Evolutionary conservation across 2,888 invertebrate species (phyloP).

Genomic region (Odontomyia ornata): DNA sequence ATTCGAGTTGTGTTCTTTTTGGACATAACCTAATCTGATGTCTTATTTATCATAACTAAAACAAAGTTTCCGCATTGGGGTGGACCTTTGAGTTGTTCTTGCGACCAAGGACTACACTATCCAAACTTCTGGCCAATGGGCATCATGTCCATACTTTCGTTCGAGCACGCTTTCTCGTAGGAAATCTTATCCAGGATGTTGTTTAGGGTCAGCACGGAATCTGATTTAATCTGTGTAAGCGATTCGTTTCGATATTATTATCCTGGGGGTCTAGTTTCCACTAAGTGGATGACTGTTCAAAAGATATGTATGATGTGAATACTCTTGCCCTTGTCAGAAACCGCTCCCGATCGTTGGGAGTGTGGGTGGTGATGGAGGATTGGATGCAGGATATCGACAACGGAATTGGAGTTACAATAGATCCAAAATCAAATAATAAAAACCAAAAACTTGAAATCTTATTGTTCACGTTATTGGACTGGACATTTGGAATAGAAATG

Average conservation of each 20-base stretch:
- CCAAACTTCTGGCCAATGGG: conserved; percentile 25
- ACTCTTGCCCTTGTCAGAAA: neutral
- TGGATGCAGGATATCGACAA: conserved; percentile 4
- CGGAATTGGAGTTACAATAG: neutral
- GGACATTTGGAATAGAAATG: conserved; percentile 57
- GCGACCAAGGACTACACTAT: neutral
- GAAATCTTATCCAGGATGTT: conserved; percentile 28
- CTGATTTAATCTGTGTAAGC: conserved; percentile 50
- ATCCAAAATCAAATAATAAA: conserved; percentile 44
- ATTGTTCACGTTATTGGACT: conserved; percentile 55
- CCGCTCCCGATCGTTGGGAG: neutral
- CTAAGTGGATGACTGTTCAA: conserved; percentile 44
- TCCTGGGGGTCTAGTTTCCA: conserved; percentile 39
- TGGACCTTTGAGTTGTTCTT: neutral
- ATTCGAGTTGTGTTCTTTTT: conserved; percentile 49
- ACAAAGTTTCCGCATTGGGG: conserved; percentile 46
- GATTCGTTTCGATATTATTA: conserved; percentile 43
- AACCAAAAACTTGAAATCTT: conserved; percentile 50
- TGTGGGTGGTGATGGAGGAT: neutral
- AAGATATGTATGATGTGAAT: conserved; percentile 24
- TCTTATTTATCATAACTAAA: conserved; percentile 51
- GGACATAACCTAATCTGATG: conserved; percentile 50
- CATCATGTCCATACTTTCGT: conserved; percentile 26
- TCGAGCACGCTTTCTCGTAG: conserved; percentile 15
- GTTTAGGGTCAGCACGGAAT: conserved; percentile 48